Conservation (phyloP, 2,888 invertebrate genomes). For the Xanthorhoe designata region DNA sequence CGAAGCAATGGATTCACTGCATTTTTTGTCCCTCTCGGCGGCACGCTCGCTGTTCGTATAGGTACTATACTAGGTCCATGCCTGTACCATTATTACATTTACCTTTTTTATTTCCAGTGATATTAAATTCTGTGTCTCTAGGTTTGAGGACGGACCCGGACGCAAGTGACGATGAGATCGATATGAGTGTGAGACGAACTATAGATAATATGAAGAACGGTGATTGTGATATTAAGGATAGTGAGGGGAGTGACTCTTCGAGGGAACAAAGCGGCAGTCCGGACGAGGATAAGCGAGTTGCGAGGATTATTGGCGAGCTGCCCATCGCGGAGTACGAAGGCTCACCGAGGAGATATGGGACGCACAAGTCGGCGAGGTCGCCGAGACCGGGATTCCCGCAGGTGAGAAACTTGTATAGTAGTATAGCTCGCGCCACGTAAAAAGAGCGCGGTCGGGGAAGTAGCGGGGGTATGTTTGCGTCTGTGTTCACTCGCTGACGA, state of each 20-base stretch:
- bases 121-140: constrained; percentile 84
- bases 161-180: constrained; percentile 81
- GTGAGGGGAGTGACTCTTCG: constrained; percentile 76
- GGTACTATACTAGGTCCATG: background rate
- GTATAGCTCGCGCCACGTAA: too few relatives aligned
- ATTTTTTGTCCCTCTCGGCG: too few relatives aligned
- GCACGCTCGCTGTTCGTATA: too few relatives aligned
- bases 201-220: constrained; percentile 82
- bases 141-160: constrained; percentile 84
- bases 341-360: constrained; percentile 94
- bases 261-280: constrained; percentile 73
- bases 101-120: constrained; percentile 70
- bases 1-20: too few relatives aligned
- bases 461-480: too few relatives aligned
- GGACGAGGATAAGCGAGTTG: constrained; percentile 80
- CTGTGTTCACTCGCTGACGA: too few relatives aligned
- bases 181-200: constrained; percentile 81
- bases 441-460: too few relatives aligned
- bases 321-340: constrained; percentile 98
- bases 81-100: background rate
- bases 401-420: constrained; percentile 55
- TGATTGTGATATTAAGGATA: constrained; percentile 80
- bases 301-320: constrained; percentile 91
- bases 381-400: constrained; percentile 96
- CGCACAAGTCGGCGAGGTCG: constrained; percentile 90